Conservation (phyloP, 1,140 invertebrate genomes). For the Bathynomus jamesi region DNA sequence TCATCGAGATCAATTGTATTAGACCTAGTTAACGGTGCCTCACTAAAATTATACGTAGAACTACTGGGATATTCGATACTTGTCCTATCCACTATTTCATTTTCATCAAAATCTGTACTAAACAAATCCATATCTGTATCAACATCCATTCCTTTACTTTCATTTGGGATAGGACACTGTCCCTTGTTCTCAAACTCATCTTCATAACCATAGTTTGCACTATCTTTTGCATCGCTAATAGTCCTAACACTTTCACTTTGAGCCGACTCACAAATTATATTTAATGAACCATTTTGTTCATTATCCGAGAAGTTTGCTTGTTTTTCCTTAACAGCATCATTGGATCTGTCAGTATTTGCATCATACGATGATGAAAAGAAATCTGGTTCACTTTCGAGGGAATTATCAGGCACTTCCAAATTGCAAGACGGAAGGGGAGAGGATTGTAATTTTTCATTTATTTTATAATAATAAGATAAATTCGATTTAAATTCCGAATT, state of each 20-base stretch:
- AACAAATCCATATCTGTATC: conserved; percentile 29
- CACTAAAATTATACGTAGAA: conserved; percentile 7
- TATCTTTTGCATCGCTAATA: conserved; percentile 12
- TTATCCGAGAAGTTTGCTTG: conserved; percentile 7
- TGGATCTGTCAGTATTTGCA: no score
- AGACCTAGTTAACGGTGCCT: conserved; percentile 4
- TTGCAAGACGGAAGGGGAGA: no score
- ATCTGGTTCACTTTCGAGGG: no score
- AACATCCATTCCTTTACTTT: conserved; percentile 10
- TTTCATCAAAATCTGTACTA: conserved; percentile 35
- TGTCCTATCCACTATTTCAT: conserved; percentile 35
- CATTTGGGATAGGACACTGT: conserved; percentile 7
- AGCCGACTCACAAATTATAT: conserved; percentile 12
- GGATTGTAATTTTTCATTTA: neutral
- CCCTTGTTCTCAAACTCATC: conserved; percentile 6
- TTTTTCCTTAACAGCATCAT: neutral
- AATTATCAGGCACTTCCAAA: no score
- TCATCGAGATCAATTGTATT: conserved; percentile 29
- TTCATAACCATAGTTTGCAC: conserved; percentile 7
- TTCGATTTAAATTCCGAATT: neutral
- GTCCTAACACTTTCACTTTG: conserved; percentile 17
- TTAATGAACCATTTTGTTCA: neutral
- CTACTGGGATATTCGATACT: conserved; percentile 16
- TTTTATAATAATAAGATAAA: neutral
- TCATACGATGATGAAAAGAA: no score